Base-by-base conservation (phyloP, 2,888 invertebrate species). In the Stramonita haemastoma region DNA sequence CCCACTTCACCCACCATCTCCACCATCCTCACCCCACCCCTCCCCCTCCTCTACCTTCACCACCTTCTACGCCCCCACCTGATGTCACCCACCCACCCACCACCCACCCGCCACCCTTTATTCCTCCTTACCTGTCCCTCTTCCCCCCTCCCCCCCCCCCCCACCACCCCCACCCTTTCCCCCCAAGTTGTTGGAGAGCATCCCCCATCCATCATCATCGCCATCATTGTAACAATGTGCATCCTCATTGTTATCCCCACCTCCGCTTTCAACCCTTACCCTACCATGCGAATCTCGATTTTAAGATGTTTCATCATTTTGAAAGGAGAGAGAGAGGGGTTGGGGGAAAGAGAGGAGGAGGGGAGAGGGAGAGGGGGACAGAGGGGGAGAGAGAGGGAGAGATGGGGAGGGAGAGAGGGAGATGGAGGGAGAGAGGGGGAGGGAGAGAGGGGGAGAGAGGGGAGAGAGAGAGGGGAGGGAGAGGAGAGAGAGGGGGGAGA, bases 371-470 rank as follows among this genome's bases (percentile, higher is more conserved):
- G 46, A 46, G 46, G 46, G 46, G 46, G 46, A n/a, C n/a, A 8
- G 46, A 8, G 46, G 8, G 46, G 8, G 46, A 77, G 29, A 29
- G 13, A 77, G 11, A 57, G 11, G 15, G 11, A 57, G 11, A 57
- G 11, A 57, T n/a, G 19, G 22, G 2, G 22, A 2, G 19, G 13
- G 22, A 60, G 4, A 60, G 22, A 60, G 60, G 13, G 22, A 60
- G 60, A n/a, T n/a, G n/a, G n/a, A n/a, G 13, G 22, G 13, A 2
- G 60, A 15, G 22, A 15, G 19, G 22, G 11, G n/a, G n/a, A 73
- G 73, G n/a, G 73, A 73, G 73, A 73, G 73, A 73, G 73, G 26
- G n/a, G n/a, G n/a, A n/a, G n/a, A n/a, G n/a, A n/a, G n/a, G 73
- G 26, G 73, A n/a, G 73, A 11, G 73, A n/a, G 73, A n/a, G 73